Percentiles rank a stretch among this genome's conserved stretches.
These are phyloP conservation scores for Acyrthosiphon pisum DNA, from an alignment of 1,140 invertebrate genomes.

Conservation along the genomic window DNA sequence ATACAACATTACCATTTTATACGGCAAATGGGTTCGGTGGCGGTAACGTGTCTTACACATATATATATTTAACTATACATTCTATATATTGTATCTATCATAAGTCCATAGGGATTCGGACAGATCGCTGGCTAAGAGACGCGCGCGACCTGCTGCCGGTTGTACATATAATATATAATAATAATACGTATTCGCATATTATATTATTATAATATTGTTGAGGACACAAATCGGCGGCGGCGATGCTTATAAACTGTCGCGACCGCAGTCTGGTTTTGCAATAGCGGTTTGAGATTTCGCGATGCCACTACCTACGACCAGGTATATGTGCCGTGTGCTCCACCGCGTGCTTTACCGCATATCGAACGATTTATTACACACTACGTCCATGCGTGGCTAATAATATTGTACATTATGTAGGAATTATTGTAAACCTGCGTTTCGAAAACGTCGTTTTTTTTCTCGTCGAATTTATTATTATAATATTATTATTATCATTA, in stretches of 20 bases:
- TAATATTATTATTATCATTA: background rate
- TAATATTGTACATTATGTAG: background rate
- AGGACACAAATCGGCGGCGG: background rate
- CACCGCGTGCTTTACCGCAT: background rate
- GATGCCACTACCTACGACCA: background rate
- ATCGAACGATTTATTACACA: background rate
- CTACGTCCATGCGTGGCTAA: background rate
- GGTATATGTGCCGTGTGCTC: background rate
- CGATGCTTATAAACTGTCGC: background rate
- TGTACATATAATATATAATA: too few species aligned
- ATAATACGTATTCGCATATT: too few species aligned
- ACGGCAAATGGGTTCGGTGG: background rate
- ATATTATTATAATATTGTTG: background rate
- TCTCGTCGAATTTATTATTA: background rate
- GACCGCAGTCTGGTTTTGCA: background rate
- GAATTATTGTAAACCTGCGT: background rate
- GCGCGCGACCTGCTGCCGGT: too few species aligned
- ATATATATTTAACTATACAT: too few species aligned
- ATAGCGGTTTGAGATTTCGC: background rate
- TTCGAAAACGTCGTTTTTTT: background rate
- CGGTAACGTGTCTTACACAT: too few species aligned
- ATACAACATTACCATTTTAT: background rate
- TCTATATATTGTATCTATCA: too few species aligned
- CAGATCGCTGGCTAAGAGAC: too few species aligned
- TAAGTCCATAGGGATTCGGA: too few species aligned